Conservation (phyloP, 2,888 invertebrate species). For the Drosophila mulleri region DNA sequence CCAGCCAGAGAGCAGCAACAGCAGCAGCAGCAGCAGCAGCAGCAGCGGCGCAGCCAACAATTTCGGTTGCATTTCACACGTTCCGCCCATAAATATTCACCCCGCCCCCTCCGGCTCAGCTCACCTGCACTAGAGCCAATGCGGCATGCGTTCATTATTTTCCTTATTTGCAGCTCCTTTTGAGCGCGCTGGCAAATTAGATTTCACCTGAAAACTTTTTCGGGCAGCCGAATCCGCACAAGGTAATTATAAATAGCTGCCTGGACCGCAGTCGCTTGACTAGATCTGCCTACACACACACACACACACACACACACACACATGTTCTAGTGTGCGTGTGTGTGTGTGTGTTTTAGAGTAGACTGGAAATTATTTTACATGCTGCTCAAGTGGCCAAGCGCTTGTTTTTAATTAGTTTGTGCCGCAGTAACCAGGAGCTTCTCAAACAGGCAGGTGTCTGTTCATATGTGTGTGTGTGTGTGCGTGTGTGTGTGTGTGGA, state of each 20-base stretch:
- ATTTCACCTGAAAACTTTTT: slow-evolving; percentile 58
- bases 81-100: neutral
- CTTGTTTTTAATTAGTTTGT: slow-evolving; percentile 76
- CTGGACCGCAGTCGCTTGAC: slow-evolving; percentile 56
- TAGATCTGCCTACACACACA: slow-evolving; percentile 33
- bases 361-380: slow-evolving; percentile 60
- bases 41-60: neutral
- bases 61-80: slow-evolving; percentile 8
- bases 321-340: neutral
- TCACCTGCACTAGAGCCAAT: slow-evolving; percentile 1
- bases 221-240: slow-evolving; percentile 49
- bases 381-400: slow-evolving; percentile 71
- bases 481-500: neutral
- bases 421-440: slow-evolving; percentile 54
- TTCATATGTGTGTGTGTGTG: neutral
- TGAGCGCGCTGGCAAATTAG: slow-evolving; percentile 37
- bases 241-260: slow-evolving; percentile 76
- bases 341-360: slow-evolving; percentile 18
- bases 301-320: neutral
- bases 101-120: slow-evolving; percentile 10
- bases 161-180: slow-evolving; percentile 8
- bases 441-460: slow-evolving; percentile 15
- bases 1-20: neutral
- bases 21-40: neutral
- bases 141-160: slow-evolving; percentile 11